Base-by-base conservation (phyloP, 2,888 invertebrate species). In the Bedellia somnulentella region DNA sequence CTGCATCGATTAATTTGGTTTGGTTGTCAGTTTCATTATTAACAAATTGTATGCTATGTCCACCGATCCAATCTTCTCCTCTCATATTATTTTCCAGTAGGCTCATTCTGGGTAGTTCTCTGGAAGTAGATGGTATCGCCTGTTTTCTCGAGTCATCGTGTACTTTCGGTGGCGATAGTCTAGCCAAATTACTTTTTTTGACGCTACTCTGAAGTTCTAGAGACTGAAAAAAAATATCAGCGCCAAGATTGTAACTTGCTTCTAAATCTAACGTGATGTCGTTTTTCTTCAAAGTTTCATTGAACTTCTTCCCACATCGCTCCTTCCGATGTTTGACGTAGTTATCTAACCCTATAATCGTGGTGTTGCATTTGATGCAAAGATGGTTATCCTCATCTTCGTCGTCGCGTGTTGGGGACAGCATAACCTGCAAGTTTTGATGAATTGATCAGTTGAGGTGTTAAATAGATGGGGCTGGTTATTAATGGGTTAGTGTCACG, bases 171-270 rank as follows among this genome's bases (percentile, higher is more conserved):
- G 70, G 67, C 10, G 78, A 76, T 1, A 78, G 62, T 29, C 79
- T 64, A 1, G 79, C 64, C 0, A 81, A 49, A 1, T 76, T 64
- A 16, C 75, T 68, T 38, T 81, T 79, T 42, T 85, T 85, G 1
- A 80, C 75, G 44, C 86, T 87, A 46, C 89, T 89, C 45, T 87
- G 87, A 9, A 90, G 53, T 47, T 89, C 87, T 18, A 93, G 59
- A 0, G 89, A 89, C 21, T 87, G 89, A 46, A 93, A 93, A 58
- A 93, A 93, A 4, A 91, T 86, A 50, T 89, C 89, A 1, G 91
- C 90, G 37, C 87, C 88, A 3, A 88, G 66, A 28, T 79, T 80
- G 42, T 84, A 83, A 35, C 66, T 44, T 32, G 75, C 55, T 51
- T 78, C 61, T 39, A 79, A 39, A 36, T 78, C 59, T 33, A 70